phyloP scores from a whole-genome alignment of 2,888 invertebrate genomes.

The Notocelia uddmanniana region DNA sequence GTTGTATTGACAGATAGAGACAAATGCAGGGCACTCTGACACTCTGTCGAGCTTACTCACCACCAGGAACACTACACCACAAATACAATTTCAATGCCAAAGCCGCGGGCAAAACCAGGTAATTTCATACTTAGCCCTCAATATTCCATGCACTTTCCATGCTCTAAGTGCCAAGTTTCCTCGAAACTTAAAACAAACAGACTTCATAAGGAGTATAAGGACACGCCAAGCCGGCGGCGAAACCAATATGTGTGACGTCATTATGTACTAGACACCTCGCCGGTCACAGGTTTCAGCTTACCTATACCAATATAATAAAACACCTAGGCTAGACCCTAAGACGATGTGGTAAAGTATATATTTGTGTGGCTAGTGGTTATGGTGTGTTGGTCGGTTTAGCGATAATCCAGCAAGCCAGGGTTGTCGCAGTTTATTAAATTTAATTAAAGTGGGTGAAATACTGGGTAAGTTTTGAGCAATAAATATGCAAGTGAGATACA shows the following conservation, averaged over 20 bases:
- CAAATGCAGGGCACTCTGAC: too few relatives aligned
- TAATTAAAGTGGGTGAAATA: conserved; percentile 44
- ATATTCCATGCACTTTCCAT: neutral
- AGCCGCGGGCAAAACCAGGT: neutral
- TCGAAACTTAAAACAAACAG: conserved; percentile 28
- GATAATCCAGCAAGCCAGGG: conserved; percentile 39
- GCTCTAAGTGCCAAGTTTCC: conserved; percentile 9
- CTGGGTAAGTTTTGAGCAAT: conserved; percentile 39
- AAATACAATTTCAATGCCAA: neutral
- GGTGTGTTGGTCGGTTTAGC: conserved; percentile 22
- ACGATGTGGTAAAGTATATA: neutral
- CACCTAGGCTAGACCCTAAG: neutral
- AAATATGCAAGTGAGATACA: conserved; percentile 36
- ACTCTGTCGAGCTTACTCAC: too few relatives aligned
- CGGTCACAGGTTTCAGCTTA: conserved; percentile 43
- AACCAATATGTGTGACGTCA: conserved; percentile 34
- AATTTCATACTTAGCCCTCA: neutral
- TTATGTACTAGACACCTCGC: conserved; percentile 40
- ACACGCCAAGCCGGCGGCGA: conserved; percentile 9
- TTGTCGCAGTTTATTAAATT: conserved; percentile 45
- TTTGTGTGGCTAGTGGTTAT: too few relatives aligned
- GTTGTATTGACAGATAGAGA: too few relatives aligned
- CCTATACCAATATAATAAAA: conserved; percentile 1
- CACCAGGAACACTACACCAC: too few relatives aligned
- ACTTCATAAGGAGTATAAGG: conserved; percentile 33